Evolutionary conservation across 2,113 vertebrate species (phyloP).

Genomic region (Corythoichthys haematopterus): DNA sequence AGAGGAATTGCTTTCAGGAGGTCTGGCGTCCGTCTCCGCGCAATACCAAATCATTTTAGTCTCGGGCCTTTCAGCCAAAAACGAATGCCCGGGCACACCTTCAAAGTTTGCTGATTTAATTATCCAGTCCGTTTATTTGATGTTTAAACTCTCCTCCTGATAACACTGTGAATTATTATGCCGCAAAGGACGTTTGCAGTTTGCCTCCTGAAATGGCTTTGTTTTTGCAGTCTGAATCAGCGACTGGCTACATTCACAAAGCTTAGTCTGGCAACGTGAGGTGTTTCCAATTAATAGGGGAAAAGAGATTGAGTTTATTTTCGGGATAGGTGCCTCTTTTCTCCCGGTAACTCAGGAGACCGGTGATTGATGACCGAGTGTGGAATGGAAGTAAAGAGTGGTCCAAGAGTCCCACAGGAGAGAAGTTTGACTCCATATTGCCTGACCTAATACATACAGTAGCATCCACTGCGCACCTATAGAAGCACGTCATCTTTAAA

Average conservation of each 20-base stretch:
- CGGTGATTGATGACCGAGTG: constrained; percentile 68
- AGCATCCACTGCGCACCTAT: constrained; percentile 23
- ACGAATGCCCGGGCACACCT: constrained; percentile 57
- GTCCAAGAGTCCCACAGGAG: constrained; percentile 36
- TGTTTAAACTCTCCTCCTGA: constrained; percentile 61
- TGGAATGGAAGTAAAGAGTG: constrained; percentile 63
- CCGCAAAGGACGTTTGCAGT: constrained; percentile 59
- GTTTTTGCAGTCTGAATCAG: constrained; percentile 66
- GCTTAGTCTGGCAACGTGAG: constrained; percentile 65
- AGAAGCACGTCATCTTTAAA: constrained; percentile 30
- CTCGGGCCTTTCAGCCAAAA: constrained; percentile 60
- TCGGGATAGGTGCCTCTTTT: constrained; percentile 50
- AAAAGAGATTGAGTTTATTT: constrained; percentile 57
- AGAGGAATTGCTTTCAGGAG: constrained; percentile 65
- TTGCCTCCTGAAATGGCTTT: constrained; percentile 69
- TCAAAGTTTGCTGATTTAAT: constrained; percentile 62
- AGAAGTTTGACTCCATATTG: constrained; percentile 23
- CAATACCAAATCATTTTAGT: constrained; percentile 72
- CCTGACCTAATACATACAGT: constrained; percentile 25
- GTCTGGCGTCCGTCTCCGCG: constrained; percentile 58
- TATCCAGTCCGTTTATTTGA: constrained; percentile 69
- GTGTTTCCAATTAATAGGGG: constrained; percentile 68
- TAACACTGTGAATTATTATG: constrained; percentile 65
- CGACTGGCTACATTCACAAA: constrained; percentile 62
- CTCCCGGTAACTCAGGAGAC: constrained; percentile 50